Evolutionary conservation across 2,113 vertebrate species (phyloP).

Genomic region (Isurus oxyrinchus): DNA sequence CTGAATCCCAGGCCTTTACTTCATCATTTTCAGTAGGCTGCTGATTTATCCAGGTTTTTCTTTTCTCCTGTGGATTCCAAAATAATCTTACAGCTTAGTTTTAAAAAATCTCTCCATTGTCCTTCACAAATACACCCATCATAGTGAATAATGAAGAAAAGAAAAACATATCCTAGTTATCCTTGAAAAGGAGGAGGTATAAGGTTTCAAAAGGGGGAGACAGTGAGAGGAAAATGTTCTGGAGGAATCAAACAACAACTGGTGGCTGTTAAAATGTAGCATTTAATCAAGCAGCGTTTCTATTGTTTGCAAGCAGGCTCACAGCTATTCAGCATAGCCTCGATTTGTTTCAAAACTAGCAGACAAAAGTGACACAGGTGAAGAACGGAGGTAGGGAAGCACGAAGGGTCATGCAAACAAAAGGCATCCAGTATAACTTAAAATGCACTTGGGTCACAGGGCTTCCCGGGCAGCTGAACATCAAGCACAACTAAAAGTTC

Average conservation of each 20-base stretch:
- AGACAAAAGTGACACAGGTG: constrained; percentile 56
- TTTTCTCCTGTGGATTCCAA: constrained; percentile 14
- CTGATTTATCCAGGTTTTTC: constrained; percentile 9
- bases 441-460: constrained; percentile 55
- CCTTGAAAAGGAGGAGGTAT: constrained; percentile 48
- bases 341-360: constrained; percentile 40
- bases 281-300: constrained; percentile 45
- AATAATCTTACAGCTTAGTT: constrained; percentile 25
- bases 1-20: constrained; percentile 32
- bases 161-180: constrained; percentile 23
- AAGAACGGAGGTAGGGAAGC: constrained; percentile 52
- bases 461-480: constrained; percentile 58
- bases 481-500: constrained; percentile 55
- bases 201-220: constrained; percentile 45
- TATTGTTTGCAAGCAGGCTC: constrained; percentile 42
- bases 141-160: constrained; percentile 19
- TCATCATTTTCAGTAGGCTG: constrained; percentile 22
- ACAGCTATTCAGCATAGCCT: constrained; percentile 55
- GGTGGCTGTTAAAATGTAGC: constrained; percentile 49
- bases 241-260: constrained; percentile 46
- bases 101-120: constrained; percentile 7
- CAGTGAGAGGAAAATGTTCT: constrained; percentile 40
- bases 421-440: constrained; percentile 49
- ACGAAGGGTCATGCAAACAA: constrained; percentile 54
- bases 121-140: constrained; percentile 28